Evolutionary conservation across 2,797 vertebrate species (phyloP).

Genomic region (Iguana delicatissima): DNA sequence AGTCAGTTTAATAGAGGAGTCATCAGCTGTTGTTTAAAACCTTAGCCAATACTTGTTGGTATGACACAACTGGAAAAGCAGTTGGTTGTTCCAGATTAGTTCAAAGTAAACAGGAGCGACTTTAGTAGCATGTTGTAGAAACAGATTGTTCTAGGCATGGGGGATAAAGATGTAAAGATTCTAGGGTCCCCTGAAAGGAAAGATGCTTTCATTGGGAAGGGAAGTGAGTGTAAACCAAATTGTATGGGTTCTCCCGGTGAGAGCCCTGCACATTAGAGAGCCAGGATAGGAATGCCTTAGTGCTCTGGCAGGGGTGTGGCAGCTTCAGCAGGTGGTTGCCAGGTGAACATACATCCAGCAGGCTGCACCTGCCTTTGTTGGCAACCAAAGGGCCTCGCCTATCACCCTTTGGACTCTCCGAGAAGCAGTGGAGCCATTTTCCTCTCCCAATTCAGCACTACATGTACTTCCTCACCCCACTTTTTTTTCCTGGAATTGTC

Average conservation of each 20-base stretch:
- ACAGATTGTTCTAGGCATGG: not conserved
- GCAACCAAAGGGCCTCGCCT: constrained; percentile 46
- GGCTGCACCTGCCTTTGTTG: constrained; percentile 46
- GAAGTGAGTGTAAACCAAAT: not conserved
- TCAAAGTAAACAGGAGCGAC: not conserved
- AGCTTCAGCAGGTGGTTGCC: constrained; percentile 30
- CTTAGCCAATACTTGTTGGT: not conserved
- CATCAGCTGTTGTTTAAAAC: not conserved
- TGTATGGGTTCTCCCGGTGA: not conserved
- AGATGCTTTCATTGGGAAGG: not conserved
- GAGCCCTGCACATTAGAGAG: not conserved
- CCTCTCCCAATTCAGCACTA: not conserved
- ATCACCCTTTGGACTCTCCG: constrained; percentile 28
- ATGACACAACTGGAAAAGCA: not conserved
- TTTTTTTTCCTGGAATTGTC: not conserved
- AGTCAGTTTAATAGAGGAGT: not conserved
- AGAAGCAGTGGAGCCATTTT: not conserved
- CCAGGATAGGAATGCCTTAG: not conserved
- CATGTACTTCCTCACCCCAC: not conserved
- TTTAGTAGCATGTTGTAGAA: not conserved
- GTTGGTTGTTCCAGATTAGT: not conserved
- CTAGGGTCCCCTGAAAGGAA: not conserved
- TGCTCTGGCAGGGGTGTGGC: constrained; percentile 14
- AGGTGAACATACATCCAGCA: constrained; percentile 18
- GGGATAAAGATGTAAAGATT: not conserved